Base-by-base conservation (phyloP, 30 jellyfish, hydroid and myxozoan genomes). In the Turritopsis dohrnii region DNA sequence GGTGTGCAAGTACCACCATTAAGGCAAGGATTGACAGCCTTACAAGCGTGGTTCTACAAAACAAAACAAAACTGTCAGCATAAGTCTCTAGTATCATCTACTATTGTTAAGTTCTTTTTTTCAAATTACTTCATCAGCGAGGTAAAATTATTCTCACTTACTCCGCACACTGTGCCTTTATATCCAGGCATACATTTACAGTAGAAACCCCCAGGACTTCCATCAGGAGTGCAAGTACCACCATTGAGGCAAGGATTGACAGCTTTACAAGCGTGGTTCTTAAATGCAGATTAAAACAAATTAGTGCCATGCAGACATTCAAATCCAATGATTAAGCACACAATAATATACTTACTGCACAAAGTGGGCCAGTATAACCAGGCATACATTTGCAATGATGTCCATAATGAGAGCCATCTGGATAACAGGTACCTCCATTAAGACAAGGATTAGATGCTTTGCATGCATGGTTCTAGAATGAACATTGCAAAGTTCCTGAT, bases 361-460 rank as follows among this genome's bases (percentile, higher is more conserved):
- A 69, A 8, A 69, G 28, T 7, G 88, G 31, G 20, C 96, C 96
- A 13, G 87, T 79, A 87, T 74, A 89, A 27, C 96, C 96, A n/a
- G 71, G 71, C 81, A 82, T 89, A 92, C 96, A 89, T 29, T 80
- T 88, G 41, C 96, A 89, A 20, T 72, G 21, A 81, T 83, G 84
- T 79, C 84, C 83, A 26, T 84, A 75, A 18, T 89, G 93, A 73
- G 84, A 90, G 24, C 85, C 89, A 1, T 90, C 96, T 20, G 93
- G 93, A 0, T 75, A 76, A 65, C 96, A 89, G 29, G 53, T 80
- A 23, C 96, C 96, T 7, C 79, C 88, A 31, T 84, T 89, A 60
- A 82, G 92, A 65, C 96, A 89, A 21, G 96, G 96, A 54, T 84
- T 88, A 66, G 93, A 89, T 27, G 87, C 82, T 19, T 69, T 69